phyloP scores from a whole-genome alignment of 2,888 invertebrate genomes.

The Sesia bembeciformis region DNA sequence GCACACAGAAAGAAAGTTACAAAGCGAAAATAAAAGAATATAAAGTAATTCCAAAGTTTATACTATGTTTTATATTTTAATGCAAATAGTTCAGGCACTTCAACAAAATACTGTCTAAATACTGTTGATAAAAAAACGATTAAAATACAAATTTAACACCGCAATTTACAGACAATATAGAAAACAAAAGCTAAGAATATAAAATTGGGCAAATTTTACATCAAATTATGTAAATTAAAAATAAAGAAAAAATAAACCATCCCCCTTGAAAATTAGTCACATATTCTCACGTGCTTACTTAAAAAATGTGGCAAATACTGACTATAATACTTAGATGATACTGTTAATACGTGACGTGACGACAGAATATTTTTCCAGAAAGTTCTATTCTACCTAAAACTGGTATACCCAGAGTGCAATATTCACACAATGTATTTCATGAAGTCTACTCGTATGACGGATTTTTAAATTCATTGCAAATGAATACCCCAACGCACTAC shows the following conservation, averaged over 20 bases:
- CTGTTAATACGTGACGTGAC: neutral
- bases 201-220: neutral
- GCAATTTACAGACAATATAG: constrained; percentile 3
- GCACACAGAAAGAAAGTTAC: constrained; percentile 34
- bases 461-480: constrained; percentile 10
- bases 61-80: neutral
- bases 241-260: neutral
- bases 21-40: constrained; percentile 29
- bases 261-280: constrained; percentile 19
- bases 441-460: neutral
- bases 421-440: constrained; percentile 14
- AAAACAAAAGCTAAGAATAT: neutral
- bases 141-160: constrained; percentile 9
- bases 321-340: constrained; percentile 6
- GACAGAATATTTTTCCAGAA: constrained; percentile 9
- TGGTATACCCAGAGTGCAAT: constrained; percentile 16
- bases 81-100: neutral
- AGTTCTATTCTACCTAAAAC: constrained; percentile 20
- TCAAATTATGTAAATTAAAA: neutral
- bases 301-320: constrained; percentile 13
- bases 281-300: constrained; percentile 21
- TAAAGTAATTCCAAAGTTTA: neutral
- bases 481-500: neutral
- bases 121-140: constrained; percentile 17
- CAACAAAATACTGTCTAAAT: constrained; percentile 20